These are phyloP conservation scores for Coryphaenoides rupestris DNA, from an alignment of 2,113 vertebrate genomes.

Conservation along the genomic window DNA sequence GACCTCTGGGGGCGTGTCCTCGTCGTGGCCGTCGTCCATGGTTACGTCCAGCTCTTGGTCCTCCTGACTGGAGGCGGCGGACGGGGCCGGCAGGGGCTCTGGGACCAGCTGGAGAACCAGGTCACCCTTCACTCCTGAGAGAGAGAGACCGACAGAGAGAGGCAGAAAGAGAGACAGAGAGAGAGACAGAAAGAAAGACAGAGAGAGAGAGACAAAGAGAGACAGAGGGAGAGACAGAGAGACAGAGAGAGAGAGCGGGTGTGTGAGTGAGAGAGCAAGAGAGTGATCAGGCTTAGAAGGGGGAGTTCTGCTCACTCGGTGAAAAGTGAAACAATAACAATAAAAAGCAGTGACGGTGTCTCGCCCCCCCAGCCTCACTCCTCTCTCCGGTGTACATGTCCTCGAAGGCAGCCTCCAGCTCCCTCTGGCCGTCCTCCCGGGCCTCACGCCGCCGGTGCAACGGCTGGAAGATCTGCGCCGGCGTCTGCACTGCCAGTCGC, in stretches of 20 bases:
- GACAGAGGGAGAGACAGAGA: too few species aligned
- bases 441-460: conserved; percentile 74
- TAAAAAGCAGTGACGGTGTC: too few species aligned
- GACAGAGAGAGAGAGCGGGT: too few species aligned
- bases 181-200: not conserved
- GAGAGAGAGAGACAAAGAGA: too few species aligned
- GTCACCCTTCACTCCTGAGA: conserved; percentile 80
- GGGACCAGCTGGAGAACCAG: conserved; percentile 82
- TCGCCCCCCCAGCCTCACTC: conserved; percentile 82
- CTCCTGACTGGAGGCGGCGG: conserved; percentile 67
- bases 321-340: too few species aligned
- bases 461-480: conserved; percentile 80
- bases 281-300: too few species aligned
- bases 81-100: conserved; percentile 80
- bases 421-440: conserved; percentile 83
- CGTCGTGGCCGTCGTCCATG: conserved; percentile 60
- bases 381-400: conserved; percentile 83
- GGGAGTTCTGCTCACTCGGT: too few species aligned
- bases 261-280: too few species aligned
- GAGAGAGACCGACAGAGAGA: too few species aligned
- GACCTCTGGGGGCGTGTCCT: conserved; percentile 49
- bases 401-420: conserved; percentile 90
- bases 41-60: conserved; percentile 87
- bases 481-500: conserved; percentile 76
- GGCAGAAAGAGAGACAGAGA: not conserved